Percentiles rank a stretch among this genome's conserved stretches.
These are phyloP conservation scores for Pseudomyrmex gracilis DNA, from an alignment of 1,140 invertebrate genomes.

Conservation along the genomic window DNA sequence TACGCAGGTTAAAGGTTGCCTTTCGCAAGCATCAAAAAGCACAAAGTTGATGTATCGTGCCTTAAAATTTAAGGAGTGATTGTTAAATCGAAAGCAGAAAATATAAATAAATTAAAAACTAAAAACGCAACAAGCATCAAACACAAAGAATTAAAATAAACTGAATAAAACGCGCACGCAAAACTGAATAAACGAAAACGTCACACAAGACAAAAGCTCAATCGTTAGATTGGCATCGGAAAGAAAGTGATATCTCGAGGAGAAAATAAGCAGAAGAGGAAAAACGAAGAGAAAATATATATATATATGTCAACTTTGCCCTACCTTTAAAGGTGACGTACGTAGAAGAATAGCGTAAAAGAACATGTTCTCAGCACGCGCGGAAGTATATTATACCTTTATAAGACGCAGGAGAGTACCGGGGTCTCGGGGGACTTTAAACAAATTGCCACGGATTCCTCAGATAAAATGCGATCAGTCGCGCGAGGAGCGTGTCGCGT, in stretches of 20 bases:
- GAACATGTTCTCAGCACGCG: conserved; percentile 17
- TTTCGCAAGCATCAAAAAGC: too few species aligned
- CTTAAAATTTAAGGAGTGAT: too few species aligned
- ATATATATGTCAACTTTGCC: conserved; percentile 3
- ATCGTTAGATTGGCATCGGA: background rate
- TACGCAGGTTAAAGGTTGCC: too few species aligned
- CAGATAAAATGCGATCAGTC: conserved; percentile 29
- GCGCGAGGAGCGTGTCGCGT: background rate
- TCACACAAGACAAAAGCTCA: too few species aligned
- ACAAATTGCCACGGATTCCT: conserved; percentile 41
- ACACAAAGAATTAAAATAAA: background rate
- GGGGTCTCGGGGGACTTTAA: background rate
- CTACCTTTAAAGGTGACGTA: conserved; percentile 35
- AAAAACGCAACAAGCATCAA: background rate
- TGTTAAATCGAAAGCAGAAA: too few species aligned
- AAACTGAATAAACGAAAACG: conserved; percentile 16
- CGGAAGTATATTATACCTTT: conserved; percentile 27
- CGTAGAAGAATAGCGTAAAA: conserved; percentile 18
- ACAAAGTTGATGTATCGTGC: too few species aligned
- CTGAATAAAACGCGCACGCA: too few species aligned
- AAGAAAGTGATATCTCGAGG: background rate
- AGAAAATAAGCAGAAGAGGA: background rate
- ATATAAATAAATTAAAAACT: too few species aligned
- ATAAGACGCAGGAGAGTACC: background rate
- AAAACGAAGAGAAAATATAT: background rate